Conservation (phyloP, 2,888 invertebrate species). For the Globia sparganii region DNA sequence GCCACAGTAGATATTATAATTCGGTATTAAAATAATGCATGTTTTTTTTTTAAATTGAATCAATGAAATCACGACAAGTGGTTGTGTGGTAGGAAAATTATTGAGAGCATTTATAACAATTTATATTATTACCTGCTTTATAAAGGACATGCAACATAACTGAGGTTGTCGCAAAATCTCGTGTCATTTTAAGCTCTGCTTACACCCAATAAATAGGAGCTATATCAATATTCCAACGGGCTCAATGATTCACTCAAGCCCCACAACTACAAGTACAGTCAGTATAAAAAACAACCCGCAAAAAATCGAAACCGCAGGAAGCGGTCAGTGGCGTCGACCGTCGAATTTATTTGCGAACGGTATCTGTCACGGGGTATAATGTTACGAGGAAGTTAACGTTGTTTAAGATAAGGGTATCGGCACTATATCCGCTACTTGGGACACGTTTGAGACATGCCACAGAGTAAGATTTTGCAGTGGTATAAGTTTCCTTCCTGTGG, state of each 20-base stretch:
- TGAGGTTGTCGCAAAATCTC: background rate
- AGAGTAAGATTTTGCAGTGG: constrained; percentile 36
- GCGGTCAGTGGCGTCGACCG: constrained; percentile 79
- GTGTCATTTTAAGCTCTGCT: background rate
- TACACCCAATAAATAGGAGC: background rate
- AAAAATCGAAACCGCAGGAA: constrained; percentile 75
- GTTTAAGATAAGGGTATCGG: constrained; percentile 81
- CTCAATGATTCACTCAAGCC: constrained; percentile 68
- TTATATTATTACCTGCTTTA: background rate
- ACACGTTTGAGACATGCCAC: constrained; percentile 64
- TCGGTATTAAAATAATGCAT: too few relatives aligned
- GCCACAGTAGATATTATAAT: too few relatives aligned
- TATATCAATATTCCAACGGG: constrained; percentile 2
- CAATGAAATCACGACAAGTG: too few relatives aligned
- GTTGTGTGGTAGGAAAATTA: background rate
- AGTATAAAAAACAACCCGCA: constrained; percentile 60
- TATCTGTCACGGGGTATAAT: constrained; percentile 75
- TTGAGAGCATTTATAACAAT: background rate
- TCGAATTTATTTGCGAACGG: constrained; percentile 80
- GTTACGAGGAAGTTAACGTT: constrained; percentile 80
- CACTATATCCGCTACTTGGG: constrained; percentile 77
- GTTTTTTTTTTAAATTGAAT: too few relatives aligned
- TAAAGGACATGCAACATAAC: background rate
- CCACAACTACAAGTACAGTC: constrained; percentile 70
- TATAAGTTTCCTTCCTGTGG: constrained; percentile 33